A percentile compares a stretch with the other conserved stretches of the same genome.
Conservation (phyloP, 92 coral and sea anemone genomes). For the Bergia sp. region DNA sequence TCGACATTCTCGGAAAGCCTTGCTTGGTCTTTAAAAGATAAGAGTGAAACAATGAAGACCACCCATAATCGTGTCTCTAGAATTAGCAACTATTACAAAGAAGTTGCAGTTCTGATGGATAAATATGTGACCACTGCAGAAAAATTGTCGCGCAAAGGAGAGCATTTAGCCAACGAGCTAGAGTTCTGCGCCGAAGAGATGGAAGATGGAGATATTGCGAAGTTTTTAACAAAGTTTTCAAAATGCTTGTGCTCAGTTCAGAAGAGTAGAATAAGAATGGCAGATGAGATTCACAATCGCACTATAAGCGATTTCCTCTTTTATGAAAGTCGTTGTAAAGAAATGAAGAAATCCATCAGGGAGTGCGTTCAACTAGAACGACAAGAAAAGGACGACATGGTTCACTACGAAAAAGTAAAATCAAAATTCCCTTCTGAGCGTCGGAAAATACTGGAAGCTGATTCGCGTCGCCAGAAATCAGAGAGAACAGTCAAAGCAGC, state of each 20-base stretch:
- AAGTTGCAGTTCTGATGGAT: slow-evolving; percentile 51
- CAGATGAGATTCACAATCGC: slow-evolving; percentile 46
- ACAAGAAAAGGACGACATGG: slow-evolving; percentile 56
- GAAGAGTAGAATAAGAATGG: slow-evolving; percentile 40
- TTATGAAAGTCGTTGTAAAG: slow-evolving; percentile 68
- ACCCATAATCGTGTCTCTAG: slow-evolving; percentile 10
- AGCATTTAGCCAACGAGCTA: slow-evolving; percentile 57
- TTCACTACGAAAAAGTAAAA: slow-evolving; percentile 57
- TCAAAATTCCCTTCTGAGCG: slow-evolving; percentile 59
- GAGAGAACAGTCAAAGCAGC: slow-evolving; percentile 51
- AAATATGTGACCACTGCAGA: slow-evolving; percentile 63
- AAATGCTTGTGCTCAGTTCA: slow-evolving; percentile 55
- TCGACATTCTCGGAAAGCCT: slow-evolving; percentile 26
- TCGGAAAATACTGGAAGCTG: slow-evolving; percentile 70
- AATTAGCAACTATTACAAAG: slow-evolving; percentile 61
- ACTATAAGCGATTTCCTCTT: slow-evolving; percentile 61
- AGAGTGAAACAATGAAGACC: slow-evolving; percentile 30
- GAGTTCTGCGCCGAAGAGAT: slow-evolving; percentile 52
- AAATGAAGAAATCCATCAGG: slow-evolving; percentile 62
- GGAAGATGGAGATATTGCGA: slow-evolving; percentile 42
- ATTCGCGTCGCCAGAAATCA: slow-evolving; percentile 65
- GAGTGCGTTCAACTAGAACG: slow-evolving; percentile 59
- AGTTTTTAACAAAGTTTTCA: slow-evolving; percentile 43
- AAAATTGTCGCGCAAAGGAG: slow-evolving; percentile 67
- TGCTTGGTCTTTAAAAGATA: slow-evolving; percentile 36